Evolutionary conservation across 2,113 vertebrate genomes (phyloP).

Genomic region (Propithecus coquereli): DNA sequence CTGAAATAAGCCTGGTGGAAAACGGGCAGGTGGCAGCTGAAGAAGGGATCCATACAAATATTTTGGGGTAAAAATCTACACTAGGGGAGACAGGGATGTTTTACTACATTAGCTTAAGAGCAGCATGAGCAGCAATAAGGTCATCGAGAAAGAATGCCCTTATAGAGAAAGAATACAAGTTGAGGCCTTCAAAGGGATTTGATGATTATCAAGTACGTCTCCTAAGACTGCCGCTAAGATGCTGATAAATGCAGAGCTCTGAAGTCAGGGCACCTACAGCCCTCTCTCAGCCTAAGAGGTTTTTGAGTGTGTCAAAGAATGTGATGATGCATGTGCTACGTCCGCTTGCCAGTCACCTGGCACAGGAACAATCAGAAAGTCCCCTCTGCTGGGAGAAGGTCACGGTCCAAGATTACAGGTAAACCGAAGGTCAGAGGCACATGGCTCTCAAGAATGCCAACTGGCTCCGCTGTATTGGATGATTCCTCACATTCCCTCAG

Average conservation of each 20-base stretch:
- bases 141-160: neutral
- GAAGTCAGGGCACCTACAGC: neutral
- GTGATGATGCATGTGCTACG: neutral
- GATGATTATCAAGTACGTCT: too few relatives aligned
- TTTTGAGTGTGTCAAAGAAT: neutral
- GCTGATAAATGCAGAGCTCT: neutral
- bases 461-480: neutral
- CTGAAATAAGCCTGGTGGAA: neutral
- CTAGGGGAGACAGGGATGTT: neutral
- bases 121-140: neutral
- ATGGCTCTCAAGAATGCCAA: neutral
- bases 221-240: neutral
- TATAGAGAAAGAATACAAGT: neutral
- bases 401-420: neutral
- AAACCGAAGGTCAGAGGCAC: neutral
- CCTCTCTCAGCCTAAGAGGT: neutral
- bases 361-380: neutral
- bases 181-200: neutral
- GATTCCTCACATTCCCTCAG: conserved; percentile 22
- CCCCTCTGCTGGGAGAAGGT: neutral
- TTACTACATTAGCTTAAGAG: neutral
- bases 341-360: neutral
- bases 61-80: neutral
- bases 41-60: neutral
- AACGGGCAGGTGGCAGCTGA: neutral